A percentile compares a stretch with the other conserved stretches of the same genome.
Conservation (phyloP, 2,888 invertebrate genomes). For the Drosophila mimica region DNA sequence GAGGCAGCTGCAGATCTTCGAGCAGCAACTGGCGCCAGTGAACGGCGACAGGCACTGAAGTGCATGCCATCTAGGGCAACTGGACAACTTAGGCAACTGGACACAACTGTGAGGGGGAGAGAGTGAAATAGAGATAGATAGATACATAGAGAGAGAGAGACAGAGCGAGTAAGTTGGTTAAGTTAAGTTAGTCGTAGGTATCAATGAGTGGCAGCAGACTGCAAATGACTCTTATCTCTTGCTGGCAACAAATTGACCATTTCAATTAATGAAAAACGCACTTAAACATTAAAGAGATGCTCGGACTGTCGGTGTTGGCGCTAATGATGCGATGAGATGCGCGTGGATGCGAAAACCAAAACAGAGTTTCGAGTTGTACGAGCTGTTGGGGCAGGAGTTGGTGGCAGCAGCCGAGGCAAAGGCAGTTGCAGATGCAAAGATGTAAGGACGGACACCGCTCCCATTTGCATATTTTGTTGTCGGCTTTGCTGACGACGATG, state of each 20-base stretch:
- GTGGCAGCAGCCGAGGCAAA: slow-evolving; percentile 13
- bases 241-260: slow-evolving; percentile 74
- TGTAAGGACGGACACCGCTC: slow-evolving; percentile 43
- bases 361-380: slow-evolving; percentile 12
- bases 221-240: slow-evolving; percentile 48
- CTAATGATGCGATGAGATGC: slow-evolving; percentile 71
- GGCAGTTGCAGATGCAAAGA: slow-evolving; percentile 9
- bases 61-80: slow-evolving; percentile 64
- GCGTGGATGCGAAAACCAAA: slow-evolving; percentile 48
- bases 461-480: slow-evolving; percentile 77
- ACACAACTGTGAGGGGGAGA: background rate
- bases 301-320: slow-evolving; percentile 63
- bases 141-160: background rate
- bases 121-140: slow-evolving; percentile 1
- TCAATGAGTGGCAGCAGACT: slow-evolving; percentile 51
- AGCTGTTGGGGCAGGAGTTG: slow-evolving; percentile 4
- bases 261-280: slow-evolving; percentile 80
- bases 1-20: slow-evolving; percentile 45
- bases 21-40: slow-evolving; percentile 58
- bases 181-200: slow-evolving; percentile 35
- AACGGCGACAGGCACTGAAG: slow-evolving; percentile 44
- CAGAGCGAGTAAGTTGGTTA: slow-evolving; percentile 9
- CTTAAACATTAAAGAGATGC: slow-evolving; percentile 68
- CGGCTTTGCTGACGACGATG: slow-evolving; percentile 54
- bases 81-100: slow-evolving; percentile 36